phyloP scores from a whole-genome alignment of 92 coral and sea anemone species.

The Diadumene lineata region DNA sequence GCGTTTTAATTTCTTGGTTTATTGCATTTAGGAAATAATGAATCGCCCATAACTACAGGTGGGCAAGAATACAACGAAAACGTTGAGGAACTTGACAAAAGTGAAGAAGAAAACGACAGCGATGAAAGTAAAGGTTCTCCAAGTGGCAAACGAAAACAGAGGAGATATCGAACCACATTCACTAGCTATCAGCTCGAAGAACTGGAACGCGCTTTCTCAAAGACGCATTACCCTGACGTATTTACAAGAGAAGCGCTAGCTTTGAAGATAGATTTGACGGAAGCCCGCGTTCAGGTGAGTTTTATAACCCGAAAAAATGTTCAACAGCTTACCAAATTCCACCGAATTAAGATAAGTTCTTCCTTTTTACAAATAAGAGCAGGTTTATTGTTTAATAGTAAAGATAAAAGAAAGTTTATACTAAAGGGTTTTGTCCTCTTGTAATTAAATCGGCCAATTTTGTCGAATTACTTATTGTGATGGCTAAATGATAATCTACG shows the following conservation, averaged over 20 bases:
- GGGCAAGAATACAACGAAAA: conserved; percentile 27
- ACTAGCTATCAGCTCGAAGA: conserved; percentile 97
- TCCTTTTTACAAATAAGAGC: conserved; percentile 8
- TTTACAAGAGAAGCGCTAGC: conserved; percentile 97
- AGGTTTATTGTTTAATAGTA: conserved; percentile 20
- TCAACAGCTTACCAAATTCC: neutral
- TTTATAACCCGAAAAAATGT: too few relatives aligned
- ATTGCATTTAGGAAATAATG: conserved; percentile 44
- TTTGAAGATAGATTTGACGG: conserved; percentile 94
- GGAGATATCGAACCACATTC: conserved; percentile 95
- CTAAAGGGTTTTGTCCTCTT: conserved; percentile 50
- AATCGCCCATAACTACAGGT: conserved; percentile 22
- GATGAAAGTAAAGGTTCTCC: conserved; percentile 65
- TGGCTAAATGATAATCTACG: conserved; percentile 70
- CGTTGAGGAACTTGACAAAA: conserved; percentile 45
- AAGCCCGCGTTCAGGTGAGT: conserved; percentile 97
- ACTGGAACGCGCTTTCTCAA: conserved; percentile 93
- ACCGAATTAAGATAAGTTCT: conserved; percentile 4
- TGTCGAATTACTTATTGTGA: conserved; percentile 54
- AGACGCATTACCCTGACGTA: conserved; percentile 97
- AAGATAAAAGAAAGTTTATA: too few relatives aligned
- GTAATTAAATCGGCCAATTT: conserved; percentile 85
- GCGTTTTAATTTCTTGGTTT: conserved; percentile 44
- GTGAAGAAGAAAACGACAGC: conserved; percentile 52
- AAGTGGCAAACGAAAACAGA: conserved; percentile 79